Evolutionary conservation across 2,888 invertebrate species (phyloP).

Genomic region (Archaeoteleia sp.): DNA sequence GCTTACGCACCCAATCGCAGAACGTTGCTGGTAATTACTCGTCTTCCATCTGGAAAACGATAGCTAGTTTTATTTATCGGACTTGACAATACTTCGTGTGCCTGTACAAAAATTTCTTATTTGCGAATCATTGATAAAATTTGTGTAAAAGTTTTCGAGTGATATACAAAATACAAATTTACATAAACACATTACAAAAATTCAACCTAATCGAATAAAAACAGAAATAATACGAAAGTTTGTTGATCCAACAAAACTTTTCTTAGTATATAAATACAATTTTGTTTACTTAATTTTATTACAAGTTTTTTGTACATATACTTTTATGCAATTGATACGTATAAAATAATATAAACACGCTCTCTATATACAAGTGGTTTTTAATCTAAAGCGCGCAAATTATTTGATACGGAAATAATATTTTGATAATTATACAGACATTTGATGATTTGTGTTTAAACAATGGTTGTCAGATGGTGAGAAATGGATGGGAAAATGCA

Average conservation of each 20-base stretch:
- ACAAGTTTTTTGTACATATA: slow-evolving; percentile 50
- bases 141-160: slow-evolving; percentile 18
- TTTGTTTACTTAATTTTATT: slow-evolving; percentile 30
- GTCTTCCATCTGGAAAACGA: slow-evolving; percentile 50
- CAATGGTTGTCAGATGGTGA: slow-evolving; percentile 13
- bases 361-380: slow-evolving; percentile 47
- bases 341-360: slow-evolving; percentile 51
- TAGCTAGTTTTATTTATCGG: slow-evolving; percentile 49
- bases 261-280: slow-evolving; percentile 42
- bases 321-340: slow-evolving; percentile 38
- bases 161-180: slow-evolving; percentile 32
- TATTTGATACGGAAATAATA: slow-evolving; percentile 27
- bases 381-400: slow-evolving; percentile 26
- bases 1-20: slow-evolving; percentile 58
- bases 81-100: slow-evolving; percentile 45
- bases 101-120: slow-evolving; percentile 43
- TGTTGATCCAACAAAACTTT: slow-evolving; percentile 49
- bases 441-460: slow-evolving; percentile 48
- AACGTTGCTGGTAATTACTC: slow-evolving; percentile 49
- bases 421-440: slow-evolving; percentile 49
- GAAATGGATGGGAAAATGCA: slow-evolving; percentile 40
- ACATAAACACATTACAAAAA: slow-evolving; percentile 43
- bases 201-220: slow-evolving; percentile 46
- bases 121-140: slow-evolving; percentile 25
- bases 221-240: slow-evolving; percentile 39